These are phyloP conservation scores for Macrobrachium rosenbergii DNA, from an alignment of 1,140 invertebrate species.

Conservation along the genomic window DNA sequence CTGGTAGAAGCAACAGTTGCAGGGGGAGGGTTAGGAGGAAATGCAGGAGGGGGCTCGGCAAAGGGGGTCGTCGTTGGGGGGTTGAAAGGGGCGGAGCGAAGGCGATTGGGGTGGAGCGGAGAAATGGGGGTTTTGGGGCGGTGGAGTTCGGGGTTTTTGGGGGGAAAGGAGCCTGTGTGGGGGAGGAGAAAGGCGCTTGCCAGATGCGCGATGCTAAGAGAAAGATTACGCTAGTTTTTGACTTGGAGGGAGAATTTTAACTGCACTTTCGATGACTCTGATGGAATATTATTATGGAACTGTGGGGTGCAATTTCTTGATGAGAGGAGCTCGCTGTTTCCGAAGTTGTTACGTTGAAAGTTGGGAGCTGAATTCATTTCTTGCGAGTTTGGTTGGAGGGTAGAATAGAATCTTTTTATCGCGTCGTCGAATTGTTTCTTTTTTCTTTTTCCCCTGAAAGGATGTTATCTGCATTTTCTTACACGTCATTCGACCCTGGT, in stretches of 20 bases:
- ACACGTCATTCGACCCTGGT: no score
- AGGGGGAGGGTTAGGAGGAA: constrained; percentile 46
- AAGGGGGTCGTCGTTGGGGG: constrained; percentile 4
- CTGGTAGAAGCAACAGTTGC: constrained; percentile 60
- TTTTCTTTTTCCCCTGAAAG: no score
- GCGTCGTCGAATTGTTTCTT: background rate
- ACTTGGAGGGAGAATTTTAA: constrained; percentile 64
- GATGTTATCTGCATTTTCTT: no score
- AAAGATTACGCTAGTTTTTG: constrained; percentile 62
- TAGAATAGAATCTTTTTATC: constrained; percentile 1
- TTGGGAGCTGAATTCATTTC: constrained; percentile 50
- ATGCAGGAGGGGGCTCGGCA: background rate
- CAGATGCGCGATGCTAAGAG: constrained; percentile 53
- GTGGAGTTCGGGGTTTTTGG: background rate
- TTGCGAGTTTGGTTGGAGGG: constrained; percentile 35
- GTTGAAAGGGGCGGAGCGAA: background rate
- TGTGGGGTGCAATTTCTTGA: constrained; percentile 64
- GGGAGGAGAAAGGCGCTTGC: constrained; percentile 31
- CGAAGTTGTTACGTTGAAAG: constrained; percentile 60
- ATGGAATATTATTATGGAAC: constrained; percentile 67
- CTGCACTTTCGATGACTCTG: constrained; percentile 66
- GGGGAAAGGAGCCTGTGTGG: background rate
- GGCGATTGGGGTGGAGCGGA: constrained; percentile 46
- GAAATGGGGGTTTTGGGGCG: constrained; percentile 25
- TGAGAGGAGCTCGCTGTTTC: constrained; percentile 59